Conservation (phyloP, 2,888 invertebrate genomes). For the Apodemia mormo region DNA sequence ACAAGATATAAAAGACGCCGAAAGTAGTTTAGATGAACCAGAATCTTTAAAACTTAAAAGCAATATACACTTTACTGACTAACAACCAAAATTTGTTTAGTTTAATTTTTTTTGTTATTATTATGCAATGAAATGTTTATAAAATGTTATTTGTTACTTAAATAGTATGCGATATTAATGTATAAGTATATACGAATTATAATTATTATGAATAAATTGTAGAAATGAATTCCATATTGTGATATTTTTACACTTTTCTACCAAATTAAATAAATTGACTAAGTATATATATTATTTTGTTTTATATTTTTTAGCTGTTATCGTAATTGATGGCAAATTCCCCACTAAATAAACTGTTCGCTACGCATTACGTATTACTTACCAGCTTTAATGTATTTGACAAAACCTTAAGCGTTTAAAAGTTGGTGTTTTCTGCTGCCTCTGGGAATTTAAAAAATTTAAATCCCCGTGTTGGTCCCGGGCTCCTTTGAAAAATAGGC, state of each 20-base stretch:
- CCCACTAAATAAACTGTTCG: too few species aligned
- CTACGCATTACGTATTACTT: too few species aligned
- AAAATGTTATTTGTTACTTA: slow-evolving; percentile 25
- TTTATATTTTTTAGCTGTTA: too few species aligned
- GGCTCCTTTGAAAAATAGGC: too few species aligned
- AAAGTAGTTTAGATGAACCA: slow-evolving; percentile 80
- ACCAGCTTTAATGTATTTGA: too few species aligned
- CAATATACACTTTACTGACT: slow-evolving; percentile 74
- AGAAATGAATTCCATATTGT: slow-evolving; percentile 38
- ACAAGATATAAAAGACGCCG: slow-evolving; percentile 88
- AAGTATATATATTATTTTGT: neutral
- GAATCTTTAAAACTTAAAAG: slow-evolving; percentile 72
- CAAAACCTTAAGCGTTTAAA: too few species aligned
- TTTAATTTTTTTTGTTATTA: slow-evolving; percentile 20
- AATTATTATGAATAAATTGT: slow-evolving; percentile 10
- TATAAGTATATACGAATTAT: slow-evolving; percentile 9
- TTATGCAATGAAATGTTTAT: slow-evolving; percentile 24
- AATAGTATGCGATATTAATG: slow-evolving; percentile 20
- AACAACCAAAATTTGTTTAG: slow-evolving; percentile 25
- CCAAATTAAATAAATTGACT: slow-evolving; percentile 21
- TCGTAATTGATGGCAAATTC: too few species aligned
- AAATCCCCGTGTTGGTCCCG: too few species aligned
- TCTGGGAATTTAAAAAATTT: too few species aligned
- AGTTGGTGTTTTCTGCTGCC: too few species aligned
- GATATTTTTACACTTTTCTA: slow-evolving; percentile 43